phyloP scores from a whole-genome alignment of 2,888 invertebrate genomes.

The Apotomis capreana region DNA sequence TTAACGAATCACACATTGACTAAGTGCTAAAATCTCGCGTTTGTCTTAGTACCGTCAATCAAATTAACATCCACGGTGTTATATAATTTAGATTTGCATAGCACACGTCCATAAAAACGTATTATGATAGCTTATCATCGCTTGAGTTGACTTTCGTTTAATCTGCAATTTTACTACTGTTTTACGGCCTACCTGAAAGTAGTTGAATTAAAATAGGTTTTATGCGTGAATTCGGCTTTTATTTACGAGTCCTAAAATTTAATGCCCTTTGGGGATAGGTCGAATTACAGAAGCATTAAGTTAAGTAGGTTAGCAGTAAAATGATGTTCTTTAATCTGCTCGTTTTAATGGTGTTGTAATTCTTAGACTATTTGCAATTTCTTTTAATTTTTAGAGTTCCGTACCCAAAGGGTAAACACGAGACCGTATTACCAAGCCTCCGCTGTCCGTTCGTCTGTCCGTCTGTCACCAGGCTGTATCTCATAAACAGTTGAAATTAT shows the following conservation, averaged over 20 bases:
- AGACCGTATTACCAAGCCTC: too few species aligned
- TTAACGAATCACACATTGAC: too few species aligned
- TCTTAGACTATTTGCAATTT: too few species aligned
- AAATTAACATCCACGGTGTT: too few species aligned
- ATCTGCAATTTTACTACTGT: slow-evolving; percentile 25
- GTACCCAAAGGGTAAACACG: too few species aligned
- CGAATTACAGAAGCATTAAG: neutral
- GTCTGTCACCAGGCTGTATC: too few species aligned
- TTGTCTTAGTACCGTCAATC: too few species aligned
- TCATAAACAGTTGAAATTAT: too few species aligned
- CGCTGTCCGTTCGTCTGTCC: too few species aligned
- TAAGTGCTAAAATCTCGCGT: too few species aligned
- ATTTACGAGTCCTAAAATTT: slow-evolving; percentile 34
- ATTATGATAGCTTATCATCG: slow-evolving; percentile 7
- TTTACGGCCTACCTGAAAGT: slow-evolving; percentile 27
- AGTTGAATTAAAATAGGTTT: slow-evolving; percentile 27
- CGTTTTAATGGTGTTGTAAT: too few species aligned
- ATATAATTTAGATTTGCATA: neutral
- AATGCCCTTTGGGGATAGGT: slow-evolving; percentile 21
- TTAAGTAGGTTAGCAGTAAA: neutral
- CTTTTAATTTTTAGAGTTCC: too few species aligned
- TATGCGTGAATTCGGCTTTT: slow-evolving; percentile 30
- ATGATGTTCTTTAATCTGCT: neutral
- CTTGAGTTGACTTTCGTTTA: slow-evolving; percentile 16
- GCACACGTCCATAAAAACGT: slow-evolving; percentile 8